Percentiles rank a stretch among this genome's conserved stretches.
phyloP scores from a whole-genome alignment of 2,888 invertebrate genomes.

The Caenorhabditis sp. region DNA sequence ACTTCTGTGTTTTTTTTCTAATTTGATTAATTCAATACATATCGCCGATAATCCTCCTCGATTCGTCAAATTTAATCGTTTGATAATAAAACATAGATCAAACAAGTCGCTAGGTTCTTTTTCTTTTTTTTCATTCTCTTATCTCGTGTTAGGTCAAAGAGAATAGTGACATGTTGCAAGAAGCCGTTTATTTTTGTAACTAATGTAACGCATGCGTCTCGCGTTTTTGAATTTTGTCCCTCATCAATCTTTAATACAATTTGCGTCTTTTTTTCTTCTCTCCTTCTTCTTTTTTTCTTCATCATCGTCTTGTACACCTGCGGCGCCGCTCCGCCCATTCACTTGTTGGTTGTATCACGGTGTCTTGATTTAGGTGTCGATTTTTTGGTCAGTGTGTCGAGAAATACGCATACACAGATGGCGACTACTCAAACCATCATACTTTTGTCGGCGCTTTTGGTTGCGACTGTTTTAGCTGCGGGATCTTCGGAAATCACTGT shows the following conservation, averaged over 20 bases:
- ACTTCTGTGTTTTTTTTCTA: background rate
- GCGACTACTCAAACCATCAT: constrained; percentile 32
- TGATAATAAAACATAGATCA: background rate
- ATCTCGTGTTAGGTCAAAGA: background rate
- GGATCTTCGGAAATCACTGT: constrained; percentile 62
- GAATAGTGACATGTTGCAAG: background rate
- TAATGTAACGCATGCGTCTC: background rate
- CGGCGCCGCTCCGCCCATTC: constrained; percentile 30
- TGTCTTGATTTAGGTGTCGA: constrained; percentile 8
- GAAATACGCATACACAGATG: constrained; percentile 34
- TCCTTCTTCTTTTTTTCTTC: constrained; percentile 4
- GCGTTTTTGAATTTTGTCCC: background rate
- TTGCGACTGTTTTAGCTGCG: constrained; percentile 25
- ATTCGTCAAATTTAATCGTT: background rate
- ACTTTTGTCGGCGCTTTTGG: constrained; percentile 29
- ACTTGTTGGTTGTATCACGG: constrained; percentile 15
- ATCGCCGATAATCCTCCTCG: background rate
- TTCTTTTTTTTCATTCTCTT: background rate
- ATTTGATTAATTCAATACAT: background rate
- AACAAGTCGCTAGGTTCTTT: background rate
- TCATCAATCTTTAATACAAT: background rate
- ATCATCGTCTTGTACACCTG: constrained; percentile 5
- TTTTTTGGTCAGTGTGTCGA: constrained; percentile 39
- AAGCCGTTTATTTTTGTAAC: background rate
- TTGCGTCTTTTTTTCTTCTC: constrained; percentile 3